Evolutionary conservation across 2,797 vertebrate genomes (phyloP).

Genomic region (Darevskia nairensis): DNA sequence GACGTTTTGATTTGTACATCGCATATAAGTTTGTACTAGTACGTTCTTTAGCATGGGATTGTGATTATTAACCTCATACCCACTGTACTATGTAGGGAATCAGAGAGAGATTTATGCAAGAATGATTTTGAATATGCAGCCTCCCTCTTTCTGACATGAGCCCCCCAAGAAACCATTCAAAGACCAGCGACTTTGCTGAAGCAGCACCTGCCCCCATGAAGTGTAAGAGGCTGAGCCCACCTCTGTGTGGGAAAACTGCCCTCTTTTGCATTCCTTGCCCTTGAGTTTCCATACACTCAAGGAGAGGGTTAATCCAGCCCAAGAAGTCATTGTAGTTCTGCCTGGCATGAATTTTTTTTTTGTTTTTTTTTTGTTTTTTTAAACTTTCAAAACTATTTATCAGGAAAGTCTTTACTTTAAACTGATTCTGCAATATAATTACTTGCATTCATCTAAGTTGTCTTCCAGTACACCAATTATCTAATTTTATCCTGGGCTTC

Average conservation of each 20-base stretch:
- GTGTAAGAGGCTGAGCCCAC: neutral
- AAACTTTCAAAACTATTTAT: neutral
- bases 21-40: too few relatives aligned
- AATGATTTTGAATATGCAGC: neutral
- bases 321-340: neutral
- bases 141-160: neutral
- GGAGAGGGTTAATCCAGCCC: neutral
- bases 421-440: neutral
- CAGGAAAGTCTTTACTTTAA: neutral
- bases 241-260: neutral
- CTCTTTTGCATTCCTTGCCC: neutral
- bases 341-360: neutral
- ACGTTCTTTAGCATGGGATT: too few relatives aligned
- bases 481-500: neutral
- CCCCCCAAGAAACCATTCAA: neutral
- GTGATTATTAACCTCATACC: neutral
- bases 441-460: accelerated
- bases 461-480: neutral
- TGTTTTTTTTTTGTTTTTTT: neutral
- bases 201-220: neutral
- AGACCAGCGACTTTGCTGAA: neutral
- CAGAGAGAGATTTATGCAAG: neutral
- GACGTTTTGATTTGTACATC: too few relatives aligned
- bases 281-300: too few relatives aligned
- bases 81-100: neutral